phyloP scores from a whole-genome alignment of 2,797 vertebrate genomes.

The Myripristis murdjan region DNA sequence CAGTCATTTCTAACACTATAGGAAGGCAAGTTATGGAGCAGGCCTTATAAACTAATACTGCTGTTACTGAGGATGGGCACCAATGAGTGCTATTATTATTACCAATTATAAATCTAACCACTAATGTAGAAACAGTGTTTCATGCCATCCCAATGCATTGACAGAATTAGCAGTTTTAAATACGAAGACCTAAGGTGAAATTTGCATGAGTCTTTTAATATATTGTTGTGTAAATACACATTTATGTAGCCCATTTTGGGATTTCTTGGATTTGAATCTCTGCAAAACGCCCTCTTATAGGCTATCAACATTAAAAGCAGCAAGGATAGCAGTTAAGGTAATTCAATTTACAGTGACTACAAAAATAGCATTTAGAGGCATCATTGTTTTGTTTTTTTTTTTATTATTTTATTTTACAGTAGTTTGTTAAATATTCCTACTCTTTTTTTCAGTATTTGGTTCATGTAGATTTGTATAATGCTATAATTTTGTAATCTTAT shows the following conservation, averaged over 20 bases:
- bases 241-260: not conserved
- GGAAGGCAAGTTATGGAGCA: no score
- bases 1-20: no score
- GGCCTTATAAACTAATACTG: no score
- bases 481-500: not conserved
- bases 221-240: not conserved
- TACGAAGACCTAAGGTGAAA: no score
- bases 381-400: no score
- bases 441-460: not conserved
- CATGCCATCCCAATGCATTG: not conserved
- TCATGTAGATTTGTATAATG: not conserved
- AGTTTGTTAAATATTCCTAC: no score
- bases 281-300: not conserved
- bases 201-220: not conserved
- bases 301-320: not conserved
- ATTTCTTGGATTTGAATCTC: not conserved
- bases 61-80: no score
- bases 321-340: not conserved
- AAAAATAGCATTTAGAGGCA: not conserved
- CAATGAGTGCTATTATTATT: no score
- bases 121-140: no score
- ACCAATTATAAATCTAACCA: no score
- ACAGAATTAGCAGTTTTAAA: not conserved
- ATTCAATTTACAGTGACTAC: not conserved
- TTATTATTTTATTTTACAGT: no score